Evolutionary conservation across 2,888 invertebrate genomes (phyloP), one percentile per base, ranked within the genome.

Genomic region (Eudemis profundana): DNA sequence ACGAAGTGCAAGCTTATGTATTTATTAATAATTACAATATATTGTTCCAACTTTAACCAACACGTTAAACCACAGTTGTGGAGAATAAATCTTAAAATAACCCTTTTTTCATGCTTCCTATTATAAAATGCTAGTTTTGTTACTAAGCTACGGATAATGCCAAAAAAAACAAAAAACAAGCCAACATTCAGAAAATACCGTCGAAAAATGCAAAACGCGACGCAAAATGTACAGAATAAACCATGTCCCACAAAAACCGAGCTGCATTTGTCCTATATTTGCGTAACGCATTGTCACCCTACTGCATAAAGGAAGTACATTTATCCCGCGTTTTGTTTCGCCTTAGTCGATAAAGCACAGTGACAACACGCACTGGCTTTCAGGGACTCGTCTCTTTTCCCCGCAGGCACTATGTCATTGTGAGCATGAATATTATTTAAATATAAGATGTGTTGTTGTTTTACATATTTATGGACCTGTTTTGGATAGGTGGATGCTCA

Each of bases 221-320:
- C 44, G 40, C 15, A 27, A 29, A 33, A 27, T 29, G 40, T 40
- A 63, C 33, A 57, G 50, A 42, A 33, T 33, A 42, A 63, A 57
- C 56, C 44, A 36, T 64, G 15, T 36, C 50, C 64, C 44, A 10
- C 64, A 50, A 62, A 64, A 64, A 8, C 44, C 49, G n/a, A 23
- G 33, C 36, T 64, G 57, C 57, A 50, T 59, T 64, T 64, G 36
- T 64, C 44, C 50, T 57, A 64, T 50, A 56, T 64, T 51, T 57
- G 56, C 49, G 36, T 42, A n/a, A 57, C 56, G 50, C 57, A 51
- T 64, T 64, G 64, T 64, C 64, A 64, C 64, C 57, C 64, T 59
- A 64, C 57, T 59, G 64, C 44, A 63, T 57, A 57, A 36, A 59
- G 57, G 64, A 64, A 64, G 64, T 64, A 64, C 42, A 64, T 64